Evolutionary conservation across 2,113 vertebrate species (phyloP).

Genomic region (Seriola dumerili): DNA sequence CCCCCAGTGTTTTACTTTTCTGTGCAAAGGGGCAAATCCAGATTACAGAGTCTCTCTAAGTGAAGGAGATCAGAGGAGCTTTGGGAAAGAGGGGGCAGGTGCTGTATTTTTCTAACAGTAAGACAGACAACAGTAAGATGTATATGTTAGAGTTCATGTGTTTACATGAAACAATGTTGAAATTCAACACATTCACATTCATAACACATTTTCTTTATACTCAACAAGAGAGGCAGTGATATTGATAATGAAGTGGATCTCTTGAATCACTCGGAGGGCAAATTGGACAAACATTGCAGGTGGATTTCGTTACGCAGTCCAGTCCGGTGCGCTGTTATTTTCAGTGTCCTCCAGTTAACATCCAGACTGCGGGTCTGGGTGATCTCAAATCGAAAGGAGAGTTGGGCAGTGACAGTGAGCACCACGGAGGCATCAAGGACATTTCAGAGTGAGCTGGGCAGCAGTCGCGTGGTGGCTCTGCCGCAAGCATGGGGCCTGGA

Average conservation of each 20-base stretch:
- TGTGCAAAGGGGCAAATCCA: slow-evolving; percentile 69
- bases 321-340: background rate
- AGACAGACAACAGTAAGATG: slow-evolving; percentile 29
- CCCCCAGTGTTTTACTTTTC: slow-evolving; percentile 57
- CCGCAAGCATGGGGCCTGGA: slow-evolving; percentile 68
- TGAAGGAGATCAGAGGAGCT: slow-evolving; percentile 71
- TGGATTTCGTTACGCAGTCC: slow-evolving; percentile 10
- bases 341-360: slow-evolving; percentile 29
- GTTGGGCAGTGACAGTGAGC: slow-evolving; percentile 44
- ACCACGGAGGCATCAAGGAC: slow-evolving; percentile 68
- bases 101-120: slow-evolving; percentile 41
- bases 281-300: slow-evolving; percentile 12
- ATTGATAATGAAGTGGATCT: background rate
- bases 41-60: slow-evolving; percentile 69
- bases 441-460: slow-evolving; percentile 66
- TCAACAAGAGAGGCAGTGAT: background rate
- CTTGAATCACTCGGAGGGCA: background rate
- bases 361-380: slow-evolving; percentile 35
- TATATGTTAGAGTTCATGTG: slow-evolving; percentile 18
- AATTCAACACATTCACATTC: background rate
- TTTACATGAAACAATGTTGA: slow-evolving; percentile 1
- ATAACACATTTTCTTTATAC: background rate
- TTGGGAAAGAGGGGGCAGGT: slow-evolving; percentile 54
- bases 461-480: slow-evolving; percentile 71
- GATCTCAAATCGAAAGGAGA: slow-evolving; percentile 51